These are phyloP conservation scores for Homarus gammarus DNA, from an alignment of 2,888 invertebrate species.

Conservation along the genomic window DNA sequence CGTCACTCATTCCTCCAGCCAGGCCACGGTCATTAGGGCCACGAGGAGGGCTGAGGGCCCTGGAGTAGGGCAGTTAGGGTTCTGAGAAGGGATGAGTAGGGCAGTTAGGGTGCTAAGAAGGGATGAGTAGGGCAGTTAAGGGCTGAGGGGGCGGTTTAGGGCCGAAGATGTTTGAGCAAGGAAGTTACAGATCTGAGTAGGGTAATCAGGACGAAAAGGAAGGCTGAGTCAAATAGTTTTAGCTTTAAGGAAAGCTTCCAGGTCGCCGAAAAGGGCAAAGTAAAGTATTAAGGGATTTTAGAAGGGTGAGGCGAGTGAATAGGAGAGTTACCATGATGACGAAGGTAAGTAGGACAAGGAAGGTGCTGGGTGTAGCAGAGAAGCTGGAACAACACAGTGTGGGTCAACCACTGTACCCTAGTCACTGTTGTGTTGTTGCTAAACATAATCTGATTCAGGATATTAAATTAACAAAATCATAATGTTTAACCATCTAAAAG, in stretches of 20 bases:
- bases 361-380: constrained; percentile 1
- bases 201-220: neutral
- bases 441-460: too few relatives aligned
- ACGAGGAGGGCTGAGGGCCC: neutral
- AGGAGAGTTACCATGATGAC: neutral
- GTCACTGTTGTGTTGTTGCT: too few relatives aligned
- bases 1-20: constrained; percentile 41
- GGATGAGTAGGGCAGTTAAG: neutral
- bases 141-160: neutral
- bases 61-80: constrained; percentile 8
- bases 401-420: too few relatives aligned
- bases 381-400: neutral
- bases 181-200: neutral
- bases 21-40: constrained; percentile 32
- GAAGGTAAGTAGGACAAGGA: constrained; percentile 1
- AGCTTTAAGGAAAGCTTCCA: too few relatives aligned
- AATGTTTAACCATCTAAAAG: too few relatives aligned
- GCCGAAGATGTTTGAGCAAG: neutral
- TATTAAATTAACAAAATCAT: too few relatives aligned
- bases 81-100: constrained; percentile 17
- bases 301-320: too few relatives aligned
- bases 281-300: too few relatives aligned
- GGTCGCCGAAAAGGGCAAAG: too few relatives aligned
- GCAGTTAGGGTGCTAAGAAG: neutral
- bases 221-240: too few relatives aligned